Conservation (phyloP, 1,140 invertebrate species). For the Heliconius eleuchia region DNA sequence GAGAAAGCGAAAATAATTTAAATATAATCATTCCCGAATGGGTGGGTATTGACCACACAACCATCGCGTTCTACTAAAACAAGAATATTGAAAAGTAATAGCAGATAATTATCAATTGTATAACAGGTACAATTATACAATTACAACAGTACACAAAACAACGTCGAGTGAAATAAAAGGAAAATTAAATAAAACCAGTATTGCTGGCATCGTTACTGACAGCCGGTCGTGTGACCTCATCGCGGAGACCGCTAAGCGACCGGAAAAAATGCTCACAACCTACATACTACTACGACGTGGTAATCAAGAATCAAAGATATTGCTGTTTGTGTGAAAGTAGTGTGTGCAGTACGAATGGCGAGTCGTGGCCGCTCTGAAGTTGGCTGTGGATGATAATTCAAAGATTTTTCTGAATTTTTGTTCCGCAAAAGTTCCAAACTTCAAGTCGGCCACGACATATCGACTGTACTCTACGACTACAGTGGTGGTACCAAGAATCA, state of each 20-base stretch:
- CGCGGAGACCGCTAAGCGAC: slow-evolving; percentile 54
- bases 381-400: no score
- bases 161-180: slow-evolving; percentile 19
- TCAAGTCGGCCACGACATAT: no score
- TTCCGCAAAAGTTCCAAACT: no score
- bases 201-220: slow-evolving; percentile 23
- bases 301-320: slow-evolving; percentile 9
- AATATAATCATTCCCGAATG: background rate
- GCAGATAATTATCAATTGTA: background rate
- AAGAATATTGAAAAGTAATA: background rate
- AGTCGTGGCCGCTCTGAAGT: no score
- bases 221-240: slow-evolving; percentile 31
- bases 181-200: slow-evolving; percentile 23
- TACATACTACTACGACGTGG: slow-evolving; percentile 22
- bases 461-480: no score
- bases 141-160: background rate
- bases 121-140: background rate
- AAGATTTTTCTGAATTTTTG: no score
- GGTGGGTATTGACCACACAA: background rate
- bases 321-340: slow-evolving; percentile 9
- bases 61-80: background rate
- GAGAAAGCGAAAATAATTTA: background rate
- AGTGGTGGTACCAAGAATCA: no score
- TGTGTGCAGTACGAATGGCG: background rate
- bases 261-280: slow-evolving; percentile 46